A percentile compares a stretch with the other conserved stretches of the same genome.
Conservation (phyloP, 2,113 vertebrate species). For the Mastomys natalensis region DNA sequence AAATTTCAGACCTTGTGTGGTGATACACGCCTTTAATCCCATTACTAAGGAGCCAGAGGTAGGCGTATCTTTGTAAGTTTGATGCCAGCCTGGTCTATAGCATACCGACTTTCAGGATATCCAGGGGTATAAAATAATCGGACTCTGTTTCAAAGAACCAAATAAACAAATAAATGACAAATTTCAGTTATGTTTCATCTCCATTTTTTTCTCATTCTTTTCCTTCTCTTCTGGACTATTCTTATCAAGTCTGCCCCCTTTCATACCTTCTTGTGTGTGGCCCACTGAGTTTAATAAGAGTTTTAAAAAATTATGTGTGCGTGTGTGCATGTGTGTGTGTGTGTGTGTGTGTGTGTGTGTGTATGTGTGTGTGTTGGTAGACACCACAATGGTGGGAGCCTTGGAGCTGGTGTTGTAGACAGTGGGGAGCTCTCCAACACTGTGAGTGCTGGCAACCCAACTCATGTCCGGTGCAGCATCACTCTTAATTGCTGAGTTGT, state of each 20-base stretch:
- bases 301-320: background rate
- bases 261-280: background rate
- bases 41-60: background rate
- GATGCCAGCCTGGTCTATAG: background rate
- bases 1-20: background rate
- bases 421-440: background rate
- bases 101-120: background rate
- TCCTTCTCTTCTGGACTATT: no score
- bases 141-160: background rate
- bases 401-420: background rate
- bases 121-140: background rate
- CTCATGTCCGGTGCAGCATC: background rate
- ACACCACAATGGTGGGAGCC: background rate
- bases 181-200: background rate
- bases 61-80: background rate
- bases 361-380: background rate
- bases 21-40: background rate
- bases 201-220: background rate
- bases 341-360: background rate
- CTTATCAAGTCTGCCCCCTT: background rate
- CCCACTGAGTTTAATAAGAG: no score
- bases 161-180: background rate
- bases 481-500: background rate
- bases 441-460: background rate
- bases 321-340: background rate